Conservation (phyloP, 1,140 invertebrate genomes). For the Neuroterus valhalla region DNA sequence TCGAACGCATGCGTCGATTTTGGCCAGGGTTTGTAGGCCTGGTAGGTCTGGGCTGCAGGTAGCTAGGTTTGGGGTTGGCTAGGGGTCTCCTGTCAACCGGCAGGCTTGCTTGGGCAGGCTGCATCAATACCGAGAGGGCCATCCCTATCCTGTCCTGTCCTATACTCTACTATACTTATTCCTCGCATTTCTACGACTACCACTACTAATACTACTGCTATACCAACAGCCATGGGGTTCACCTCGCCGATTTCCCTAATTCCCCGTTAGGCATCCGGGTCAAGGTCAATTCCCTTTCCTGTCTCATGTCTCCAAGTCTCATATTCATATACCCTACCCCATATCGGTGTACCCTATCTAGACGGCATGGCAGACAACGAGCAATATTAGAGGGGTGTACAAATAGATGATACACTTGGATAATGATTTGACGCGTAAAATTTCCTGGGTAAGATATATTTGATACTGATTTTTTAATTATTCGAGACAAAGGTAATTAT, state of each 20-base stretch:
- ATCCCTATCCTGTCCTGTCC: constrained; percentile 26
- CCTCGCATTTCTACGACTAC: too few relatives aligned
- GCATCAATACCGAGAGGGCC: constrained; percentile 60
- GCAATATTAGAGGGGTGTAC: too few relatives aligned
- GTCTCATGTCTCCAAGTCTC: constrained; percentile 30
- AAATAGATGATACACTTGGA: too few relatives aligned
- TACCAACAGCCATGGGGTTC: too few relatives aligned
- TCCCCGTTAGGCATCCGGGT: constrained; percentile 64
- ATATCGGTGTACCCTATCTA: too few relatives aligned
- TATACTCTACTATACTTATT: too few relatives aligned
- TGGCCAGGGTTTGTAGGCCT: constrained; percentile 58
- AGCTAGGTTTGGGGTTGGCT: constrained; percentile 51
- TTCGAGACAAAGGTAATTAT: too few relatives aligned
- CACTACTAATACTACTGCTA: too few relatives aligned
- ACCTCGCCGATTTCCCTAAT: constrained; percentile 65
- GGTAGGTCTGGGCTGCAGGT: constrained; percentile 71
- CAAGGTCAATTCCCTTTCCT: constrained; percentile 54
- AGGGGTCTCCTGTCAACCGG: constrained; percentile 59
- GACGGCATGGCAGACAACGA: constrained; percentile 18
- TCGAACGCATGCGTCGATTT: constrained; percentile 53
- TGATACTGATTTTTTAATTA: too few relatives aligned
- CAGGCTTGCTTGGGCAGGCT: constrained; percentile 40
- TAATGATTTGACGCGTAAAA: too few relatives aligned
- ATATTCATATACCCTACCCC: too few relatives aligned
- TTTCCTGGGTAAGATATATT: too few relatives aligned